These are phyloP conservation scores for Orthonyx spaldingii DNA, from an alignment of 2,113 vertebrate genomes.

Conservation along the genomic window DNA sequence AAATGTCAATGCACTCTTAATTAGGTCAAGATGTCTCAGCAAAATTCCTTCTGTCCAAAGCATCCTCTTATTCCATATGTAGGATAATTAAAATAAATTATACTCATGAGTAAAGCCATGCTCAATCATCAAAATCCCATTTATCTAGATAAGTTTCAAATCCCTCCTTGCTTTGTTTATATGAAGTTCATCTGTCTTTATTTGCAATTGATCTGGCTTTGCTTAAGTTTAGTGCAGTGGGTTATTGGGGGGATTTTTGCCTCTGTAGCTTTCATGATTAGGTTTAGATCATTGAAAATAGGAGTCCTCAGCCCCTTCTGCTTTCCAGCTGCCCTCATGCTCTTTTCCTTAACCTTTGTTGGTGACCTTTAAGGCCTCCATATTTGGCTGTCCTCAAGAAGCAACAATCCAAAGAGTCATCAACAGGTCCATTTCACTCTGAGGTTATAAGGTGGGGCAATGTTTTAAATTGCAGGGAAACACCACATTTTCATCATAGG, in stretches of 20 bases:
- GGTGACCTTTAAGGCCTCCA: neutral
- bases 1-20: conserved; percentile 56
- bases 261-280: neutral
- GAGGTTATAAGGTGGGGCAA: neutral
- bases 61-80: neutral
- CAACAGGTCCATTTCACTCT: neutral
- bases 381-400: neutral
- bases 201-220: conserved; percentile 13
- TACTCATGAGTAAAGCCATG: conserved; percentile 24
- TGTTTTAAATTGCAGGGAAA: neutral
- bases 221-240: neutral
- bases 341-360: neutral
- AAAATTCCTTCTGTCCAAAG: conserved; percentile 41
- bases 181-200: conserved; percentile 26
- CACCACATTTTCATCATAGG: neutral
- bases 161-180: neutral
- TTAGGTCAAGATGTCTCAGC: conserved; percentile 48
- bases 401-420: neutral
- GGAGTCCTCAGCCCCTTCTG: neutral
- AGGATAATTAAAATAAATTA: conserved; percentile 57
- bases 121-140: conserved; percentile 31
- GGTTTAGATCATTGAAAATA: neutral
- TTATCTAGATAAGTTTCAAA: conserved; percentile 47
- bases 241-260: neutral
- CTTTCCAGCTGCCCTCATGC: neutral